phyloP scores from a whole-genome alignment of 2,113 vertebrate genomes.

The Podarcis cretensis region DNA sequence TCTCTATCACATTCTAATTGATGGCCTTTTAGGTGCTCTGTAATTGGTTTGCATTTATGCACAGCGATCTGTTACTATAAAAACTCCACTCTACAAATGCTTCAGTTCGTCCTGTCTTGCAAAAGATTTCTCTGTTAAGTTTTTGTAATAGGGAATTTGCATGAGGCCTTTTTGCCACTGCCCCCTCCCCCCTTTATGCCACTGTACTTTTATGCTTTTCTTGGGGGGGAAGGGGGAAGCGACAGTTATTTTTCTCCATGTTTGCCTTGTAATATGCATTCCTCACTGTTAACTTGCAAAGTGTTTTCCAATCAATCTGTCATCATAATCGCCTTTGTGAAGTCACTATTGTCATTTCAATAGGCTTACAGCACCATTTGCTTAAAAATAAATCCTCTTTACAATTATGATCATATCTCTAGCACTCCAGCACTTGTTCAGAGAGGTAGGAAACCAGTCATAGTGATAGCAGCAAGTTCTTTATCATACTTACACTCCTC shows the following conservation, averaged over 20 bases:
- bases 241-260: no score
- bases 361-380: not conserved
- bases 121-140: rapidly evolving
- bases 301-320: slow-evolving; percentile 1
- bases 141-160: not conserved
- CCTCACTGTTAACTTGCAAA: not conserved
- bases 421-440: not conserved
- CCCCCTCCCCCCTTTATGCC: no score
- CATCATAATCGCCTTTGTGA: not conserved
- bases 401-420: not conserved
- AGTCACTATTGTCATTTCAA: not conserved
- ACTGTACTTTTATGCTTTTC: no score
- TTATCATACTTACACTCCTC: not conserved
- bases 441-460: not conserved
- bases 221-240: no score
- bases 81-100: not conserved
- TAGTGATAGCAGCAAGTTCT: not conserved
- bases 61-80: not conserved
- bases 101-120: not conserved
- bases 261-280: not conserved
- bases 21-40: slow-evolving; percentile 55
- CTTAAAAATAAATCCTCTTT: slow-evolving; percentile 16
- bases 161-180: not conserved
- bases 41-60: not conserved
- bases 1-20: slow-evolving; percentile 49